Conservation (phyloP, 2,113 vertebrate genomes). For the Pteronura brasiliensis region DNA sequence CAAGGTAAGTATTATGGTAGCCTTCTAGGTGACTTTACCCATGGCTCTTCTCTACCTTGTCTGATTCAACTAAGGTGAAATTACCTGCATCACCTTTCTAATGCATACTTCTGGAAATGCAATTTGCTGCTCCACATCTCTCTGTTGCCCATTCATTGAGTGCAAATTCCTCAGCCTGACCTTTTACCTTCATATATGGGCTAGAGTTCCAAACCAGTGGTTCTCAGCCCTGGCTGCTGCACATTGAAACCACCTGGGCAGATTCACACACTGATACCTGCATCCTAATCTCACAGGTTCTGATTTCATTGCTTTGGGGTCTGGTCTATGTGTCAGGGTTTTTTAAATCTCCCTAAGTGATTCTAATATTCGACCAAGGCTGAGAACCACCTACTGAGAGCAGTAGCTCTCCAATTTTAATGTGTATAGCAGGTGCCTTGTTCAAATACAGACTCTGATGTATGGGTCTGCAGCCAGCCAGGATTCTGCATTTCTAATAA, state of each 20-base stretch:
- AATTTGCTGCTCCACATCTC: neutral
- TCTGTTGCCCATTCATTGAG: neutral
- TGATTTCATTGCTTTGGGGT: neutral
- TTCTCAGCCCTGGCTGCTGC: neutral
- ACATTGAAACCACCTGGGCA: neutral
- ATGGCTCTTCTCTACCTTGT: neutral
- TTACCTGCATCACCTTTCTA: neutral
- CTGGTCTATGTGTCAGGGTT: neutral
- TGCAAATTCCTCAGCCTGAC: neutral
- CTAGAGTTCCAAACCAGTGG: neutral
- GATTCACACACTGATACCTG: neutral
- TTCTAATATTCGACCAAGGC: neutral
- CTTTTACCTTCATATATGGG: neutral
- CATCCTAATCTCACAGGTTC: neutral
- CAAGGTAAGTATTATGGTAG: neutral
- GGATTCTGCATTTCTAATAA: neutral
- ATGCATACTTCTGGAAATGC: neutral
- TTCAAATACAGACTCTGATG: neutral
- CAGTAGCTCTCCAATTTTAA: neutral
- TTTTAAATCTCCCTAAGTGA: neutral
- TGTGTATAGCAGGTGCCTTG: neutral
- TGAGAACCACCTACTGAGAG: neutral
- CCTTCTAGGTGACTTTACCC: neutral
- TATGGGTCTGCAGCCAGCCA: neutral
- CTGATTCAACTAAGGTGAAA: neutral